Evolutionary conservation across 1,140 invertebrate species (phyloP), one percentile per base, ranked within the genome.

Genomic region (Sycophila sp.): DNA sequence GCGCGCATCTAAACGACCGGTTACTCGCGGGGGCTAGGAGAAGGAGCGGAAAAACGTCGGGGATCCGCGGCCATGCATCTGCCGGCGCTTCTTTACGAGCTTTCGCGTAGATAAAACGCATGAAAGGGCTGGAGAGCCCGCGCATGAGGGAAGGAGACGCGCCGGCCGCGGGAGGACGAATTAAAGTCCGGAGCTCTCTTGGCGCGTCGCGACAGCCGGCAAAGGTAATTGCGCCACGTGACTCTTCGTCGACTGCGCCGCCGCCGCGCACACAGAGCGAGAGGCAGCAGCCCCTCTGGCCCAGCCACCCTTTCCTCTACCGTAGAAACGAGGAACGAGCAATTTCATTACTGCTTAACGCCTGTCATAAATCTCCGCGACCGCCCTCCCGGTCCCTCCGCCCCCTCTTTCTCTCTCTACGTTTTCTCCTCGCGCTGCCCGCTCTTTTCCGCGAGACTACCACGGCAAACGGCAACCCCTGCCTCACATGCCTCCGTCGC

Each of bases 271-370:
- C 55, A 36, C 32, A 28, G 15, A 6, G 47, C 17, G 24, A 53
- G 62, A 45, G 28, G 56, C 38, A 15, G 49, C 53, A 30, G 4
- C 67, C 55, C 22, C 30, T 13, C 13, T 32, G n/a, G 53, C 40
- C 42, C 28, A 32, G 28, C 38, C 38, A 71, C 74, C 73, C 69
- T 69, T 74, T 59, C 51, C 66, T 30, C 63, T 49, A 53, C 51
- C 58, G 64, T 36, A 83, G 83, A 83, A 86, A 85, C 83, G 85
- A 85, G 84, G 83, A 86, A 86, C 84, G 84, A 85, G 85, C 85
- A 85, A 86, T 86, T 86, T 86, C 85, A 85, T 86, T 86, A 86
- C 84, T 85, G 85, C 85, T 85, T 86, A 86, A 85, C 85, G 85
- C 85, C 83, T 85, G 83, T 85, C 83, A 84, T 85, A 85, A 86